phyloP scores from a whole-genome alignment of 1,140 invertebrate genomes.

The Hylaeus anthracinus region DNA sequence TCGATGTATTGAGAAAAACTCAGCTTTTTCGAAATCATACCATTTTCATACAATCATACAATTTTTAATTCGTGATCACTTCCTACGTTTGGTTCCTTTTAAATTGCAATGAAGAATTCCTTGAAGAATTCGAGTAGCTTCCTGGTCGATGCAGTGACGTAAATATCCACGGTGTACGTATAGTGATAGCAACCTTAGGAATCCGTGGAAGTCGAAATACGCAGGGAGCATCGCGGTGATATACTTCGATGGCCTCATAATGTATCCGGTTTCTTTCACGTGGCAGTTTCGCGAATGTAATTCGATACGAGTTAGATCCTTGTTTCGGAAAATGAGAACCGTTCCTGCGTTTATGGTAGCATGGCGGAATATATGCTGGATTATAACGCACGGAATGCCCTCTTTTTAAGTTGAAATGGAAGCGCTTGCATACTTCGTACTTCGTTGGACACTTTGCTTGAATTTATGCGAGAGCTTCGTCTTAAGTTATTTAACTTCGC shows the following conservation, averaged over 20 bases:
- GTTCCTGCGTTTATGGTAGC: conserved; percentile 5
- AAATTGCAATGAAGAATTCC: too few species aligned
- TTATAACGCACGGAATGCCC: conserved; percentile 16
- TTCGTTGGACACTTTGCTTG: neutral
- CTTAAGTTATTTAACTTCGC: neutral
- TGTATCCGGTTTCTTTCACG: conserved; percentile 35
- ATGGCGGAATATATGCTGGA: neutral
- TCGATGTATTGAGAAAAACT: too few species aligned
- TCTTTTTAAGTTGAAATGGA: conserved; percentile 13
- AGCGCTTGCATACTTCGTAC: conserved; percentile 29
- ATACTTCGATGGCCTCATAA: conserved; percentile 46
- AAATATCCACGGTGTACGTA: conserved; percentile 31
- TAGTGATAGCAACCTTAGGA: conserved; percentile 39
- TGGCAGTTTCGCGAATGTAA: conserved; percentile 32
- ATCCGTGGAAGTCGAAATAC: conserved; percentile 25
- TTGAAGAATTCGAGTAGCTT: neutral
- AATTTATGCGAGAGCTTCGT: neutral
- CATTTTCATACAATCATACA: too few species aligned
- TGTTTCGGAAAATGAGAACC: conserved; percentile 33
- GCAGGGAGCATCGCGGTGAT: conserved; percentile 28
- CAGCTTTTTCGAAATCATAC: too few species aligned
- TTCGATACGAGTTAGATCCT: conserved; percentile 23
- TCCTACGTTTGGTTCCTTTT: too few species aligned
- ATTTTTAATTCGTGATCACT: too few species aligned
- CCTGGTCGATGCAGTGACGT: conserved; percentile 44